Evolutionary conservation across 2,113 vertebrate genomes (phyloP).

Genomic region (Podiceps cristatus): DNA sequence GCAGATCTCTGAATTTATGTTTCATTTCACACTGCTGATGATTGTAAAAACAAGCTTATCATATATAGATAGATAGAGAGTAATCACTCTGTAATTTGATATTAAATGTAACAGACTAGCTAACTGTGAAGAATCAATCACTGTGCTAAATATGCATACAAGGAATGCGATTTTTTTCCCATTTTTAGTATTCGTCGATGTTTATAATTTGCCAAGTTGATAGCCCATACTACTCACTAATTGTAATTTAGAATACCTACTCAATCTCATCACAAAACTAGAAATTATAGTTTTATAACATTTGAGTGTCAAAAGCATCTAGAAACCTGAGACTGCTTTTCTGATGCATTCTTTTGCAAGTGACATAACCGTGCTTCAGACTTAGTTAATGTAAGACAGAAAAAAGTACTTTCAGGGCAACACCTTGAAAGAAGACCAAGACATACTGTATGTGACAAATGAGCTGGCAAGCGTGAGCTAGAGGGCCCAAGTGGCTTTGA

Average conservation of each 20-base stretch:
- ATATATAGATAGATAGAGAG: neutral
- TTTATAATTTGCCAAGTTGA: neutral
- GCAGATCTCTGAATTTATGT: neutral
- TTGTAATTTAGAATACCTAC: neutral
- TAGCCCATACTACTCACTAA: neutral
- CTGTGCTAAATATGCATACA: neutral
- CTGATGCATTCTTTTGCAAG: neutral
- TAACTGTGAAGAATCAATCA: neutral
- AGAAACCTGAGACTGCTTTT: neutral
- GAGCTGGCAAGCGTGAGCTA: neutral
- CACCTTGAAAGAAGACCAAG: neutral
- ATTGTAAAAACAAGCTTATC: neutral
- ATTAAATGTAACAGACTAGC: neutral
- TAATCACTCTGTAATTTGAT: neutral
- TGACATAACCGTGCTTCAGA: neutral
- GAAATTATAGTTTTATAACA: neutral
- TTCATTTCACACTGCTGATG: neutral
- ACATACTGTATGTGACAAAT: neutral
- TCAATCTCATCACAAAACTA: neutral
- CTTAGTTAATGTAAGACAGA: neutral
- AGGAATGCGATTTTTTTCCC: neutral
- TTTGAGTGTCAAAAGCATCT: neutral
- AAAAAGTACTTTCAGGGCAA: neutral
- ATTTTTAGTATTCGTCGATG: neutral
- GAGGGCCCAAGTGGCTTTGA: neutral